phyloP scores from a whole-genome alignment of 2,113 vertebrate genomes.

The Chelonoidis abingdonii region DNA sequence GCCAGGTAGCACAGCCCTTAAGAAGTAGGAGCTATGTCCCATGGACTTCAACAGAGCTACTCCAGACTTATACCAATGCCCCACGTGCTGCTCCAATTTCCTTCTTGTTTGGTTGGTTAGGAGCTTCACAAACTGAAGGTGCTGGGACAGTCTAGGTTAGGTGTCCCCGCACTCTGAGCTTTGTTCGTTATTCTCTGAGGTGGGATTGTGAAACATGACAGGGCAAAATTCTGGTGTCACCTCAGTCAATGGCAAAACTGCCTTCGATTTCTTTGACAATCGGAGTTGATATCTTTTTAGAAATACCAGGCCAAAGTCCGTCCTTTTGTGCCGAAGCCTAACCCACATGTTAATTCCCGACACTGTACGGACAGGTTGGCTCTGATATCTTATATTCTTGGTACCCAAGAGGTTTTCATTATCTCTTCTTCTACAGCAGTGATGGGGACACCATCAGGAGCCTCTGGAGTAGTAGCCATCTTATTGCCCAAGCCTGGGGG shows the following conservation, averaged over 20 bases:
- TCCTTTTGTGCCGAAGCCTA: background rate
- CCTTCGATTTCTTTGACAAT: background rate
- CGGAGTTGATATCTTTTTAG: background rate
- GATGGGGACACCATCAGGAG: background rate
- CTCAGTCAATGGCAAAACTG: too few relatives aligned
- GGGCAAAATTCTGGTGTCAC: too few relatives aligned
- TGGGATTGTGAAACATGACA: too few relatives aligned
- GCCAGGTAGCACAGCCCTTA: background rate
- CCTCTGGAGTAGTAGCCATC: background rate
- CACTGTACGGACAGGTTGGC: background rate
- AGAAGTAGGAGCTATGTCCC: too few relatives aligned
- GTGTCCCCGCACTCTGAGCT: background rate
- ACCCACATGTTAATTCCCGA: background rate
- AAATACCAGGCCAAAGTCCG: background rate
- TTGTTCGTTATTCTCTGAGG: too few relatives aligned
- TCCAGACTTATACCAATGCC: too few relatives aligned
- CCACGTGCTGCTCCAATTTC: background rate
- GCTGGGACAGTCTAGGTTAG: background rate
- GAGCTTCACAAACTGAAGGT: background rate
- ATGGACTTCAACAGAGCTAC: too few relatives aligned
- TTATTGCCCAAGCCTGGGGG: background rate
- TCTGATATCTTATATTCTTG: background rate
- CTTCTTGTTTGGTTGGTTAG: background rate
- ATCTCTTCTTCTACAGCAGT: background rate
- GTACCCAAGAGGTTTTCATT: background rate